These are phyloP conservation scores for Rhegmatorhina hoffmannsi DNA, from an alignment of 2,113 vertebrate species.

Conservation along the genomic window DNA sequence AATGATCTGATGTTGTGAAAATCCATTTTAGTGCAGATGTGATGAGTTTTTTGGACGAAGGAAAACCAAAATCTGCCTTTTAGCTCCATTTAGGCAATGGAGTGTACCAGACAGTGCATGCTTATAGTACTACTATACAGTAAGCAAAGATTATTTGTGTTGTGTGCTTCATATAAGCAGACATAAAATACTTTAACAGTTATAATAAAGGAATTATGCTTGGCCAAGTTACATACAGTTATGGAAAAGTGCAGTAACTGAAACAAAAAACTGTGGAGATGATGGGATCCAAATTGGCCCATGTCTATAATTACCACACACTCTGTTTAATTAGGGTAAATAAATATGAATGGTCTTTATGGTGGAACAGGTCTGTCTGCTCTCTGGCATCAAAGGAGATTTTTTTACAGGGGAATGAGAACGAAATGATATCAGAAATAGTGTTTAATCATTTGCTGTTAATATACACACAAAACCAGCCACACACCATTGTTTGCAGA, in stretches of 20 bases:
- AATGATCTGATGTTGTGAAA: background rate
- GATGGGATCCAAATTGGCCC: background rate
- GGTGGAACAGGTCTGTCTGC: background rate
- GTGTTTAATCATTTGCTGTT: background rate
- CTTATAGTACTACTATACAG: background rate
- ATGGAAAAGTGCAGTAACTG: background rate
- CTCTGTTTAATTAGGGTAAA: background rate
- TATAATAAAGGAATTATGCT: background rate
- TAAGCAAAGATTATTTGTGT: conserved; percentile 26
- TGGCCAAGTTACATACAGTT: background rate
- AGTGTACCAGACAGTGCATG: background rate
- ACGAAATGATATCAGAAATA: background rate
- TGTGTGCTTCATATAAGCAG: background rate
- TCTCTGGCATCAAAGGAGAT: background rate
- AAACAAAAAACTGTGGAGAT: background rate
- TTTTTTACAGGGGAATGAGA: background rate
- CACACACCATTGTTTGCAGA: background rate
- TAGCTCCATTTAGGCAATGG: background rate
- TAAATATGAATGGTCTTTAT: background rate
- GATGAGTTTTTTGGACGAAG: background rate
- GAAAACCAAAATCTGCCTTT: background rate
- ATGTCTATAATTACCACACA: background rate
- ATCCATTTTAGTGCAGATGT: background rate
- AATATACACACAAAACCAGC: background rate
- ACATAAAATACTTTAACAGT: background rate